Conservation (phyloP, 2,888 invertebrate species). For the Agriopis marginaria region DNA sequence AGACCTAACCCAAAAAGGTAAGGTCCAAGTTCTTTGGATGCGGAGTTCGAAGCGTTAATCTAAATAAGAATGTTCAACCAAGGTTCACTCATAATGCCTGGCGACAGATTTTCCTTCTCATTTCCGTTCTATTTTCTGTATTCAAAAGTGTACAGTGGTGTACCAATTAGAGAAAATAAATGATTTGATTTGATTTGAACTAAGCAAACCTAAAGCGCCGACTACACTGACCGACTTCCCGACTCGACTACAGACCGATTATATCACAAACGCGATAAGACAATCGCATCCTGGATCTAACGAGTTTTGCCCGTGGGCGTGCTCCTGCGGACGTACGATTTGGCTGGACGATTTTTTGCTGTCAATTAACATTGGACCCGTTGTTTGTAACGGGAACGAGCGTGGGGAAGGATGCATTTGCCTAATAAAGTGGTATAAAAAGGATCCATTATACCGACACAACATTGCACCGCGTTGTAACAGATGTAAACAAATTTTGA, state of each 20-base stretch:
- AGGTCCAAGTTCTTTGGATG: too few relatives aligned
- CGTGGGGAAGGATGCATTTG: conserved; percentile 5
- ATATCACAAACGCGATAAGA: conserved; percentile 57
- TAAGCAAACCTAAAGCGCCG: neutral
- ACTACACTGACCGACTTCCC: conserved; percentile 19
- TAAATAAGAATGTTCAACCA: too few relatives aligned
- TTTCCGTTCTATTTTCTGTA: too few relatives aligned
- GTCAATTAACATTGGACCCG: conserved; percentile 56
- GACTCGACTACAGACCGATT: conserved; percentile 40
- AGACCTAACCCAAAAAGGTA: too few relatives aligned
- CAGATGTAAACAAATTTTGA: too few relatives aligned
- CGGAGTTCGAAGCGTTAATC: too few relatives aligned
- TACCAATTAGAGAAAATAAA: neutral
- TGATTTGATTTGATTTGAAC: neutral
- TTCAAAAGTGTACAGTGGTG: too few relatives aligned
- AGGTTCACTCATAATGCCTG: too few relatives aligned
- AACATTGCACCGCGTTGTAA: too few relatives aligned
- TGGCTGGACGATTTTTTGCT: conserved; percentile 63
- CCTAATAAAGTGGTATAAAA: neutral
- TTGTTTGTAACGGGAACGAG: conserved; percentile 36
- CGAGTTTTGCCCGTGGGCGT: conserved; percentile 54
- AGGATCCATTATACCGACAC: neutral
- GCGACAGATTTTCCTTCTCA: too few relatives aligned
- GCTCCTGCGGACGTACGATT: conserved; percentile 60
- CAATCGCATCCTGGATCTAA: conserved; percentile 61